A percentile compares a stretch with the other conserved stretches of the same genome.
These are phyloP conservation scores for Folsomia candida DNA, from an alignment of 2,888 invertebrate species.

Conservation along the genomic window DNA sequence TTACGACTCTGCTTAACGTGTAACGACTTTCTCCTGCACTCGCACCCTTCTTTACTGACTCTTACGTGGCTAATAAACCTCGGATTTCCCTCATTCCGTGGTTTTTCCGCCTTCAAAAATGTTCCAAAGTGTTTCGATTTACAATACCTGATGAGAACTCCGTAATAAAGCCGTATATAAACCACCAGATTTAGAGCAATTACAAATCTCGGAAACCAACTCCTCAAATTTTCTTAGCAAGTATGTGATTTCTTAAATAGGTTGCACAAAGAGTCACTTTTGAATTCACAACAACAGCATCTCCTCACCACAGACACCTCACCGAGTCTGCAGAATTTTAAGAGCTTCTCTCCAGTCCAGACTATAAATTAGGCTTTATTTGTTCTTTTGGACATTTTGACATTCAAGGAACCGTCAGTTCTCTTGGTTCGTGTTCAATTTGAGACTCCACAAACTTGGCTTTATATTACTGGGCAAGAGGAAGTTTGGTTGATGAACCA, in stretches of 20 bases:
- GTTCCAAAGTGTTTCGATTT: neutral
- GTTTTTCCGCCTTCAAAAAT: neutral
- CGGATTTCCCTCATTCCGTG: conserved; percentile 4
- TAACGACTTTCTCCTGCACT: neutral
- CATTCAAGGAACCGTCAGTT: conserved; percentile 2
- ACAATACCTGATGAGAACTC: conserved; percentile 21
- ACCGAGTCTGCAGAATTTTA: conserved; percentile 8
- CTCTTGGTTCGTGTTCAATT: neutral
- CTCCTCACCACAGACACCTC: neutral
- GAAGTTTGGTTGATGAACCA: neutral
- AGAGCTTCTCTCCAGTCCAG: neutral
- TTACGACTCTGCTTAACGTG: conserved; percentile 28
- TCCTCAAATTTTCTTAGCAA: too few relatives aligned
- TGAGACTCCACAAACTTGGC: neutral
- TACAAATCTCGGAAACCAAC: neutral
- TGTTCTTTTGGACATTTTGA: conserved; percentile 17
- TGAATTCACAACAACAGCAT: conserved; percentile 6
- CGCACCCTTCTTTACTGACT: neutral
- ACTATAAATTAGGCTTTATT: conserved; percentile 16
- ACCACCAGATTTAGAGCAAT: too few relatives aligned
- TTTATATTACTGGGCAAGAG: neutral
- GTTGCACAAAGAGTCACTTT: too few relatives aligned
- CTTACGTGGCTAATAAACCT: neutral
- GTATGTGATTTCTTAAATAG: too few relatives aligned
- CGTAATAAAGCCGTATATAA: neutral